Conservation (phyloP, 2,888 invertebrate species). For the Xylocampa areola region DNA sequence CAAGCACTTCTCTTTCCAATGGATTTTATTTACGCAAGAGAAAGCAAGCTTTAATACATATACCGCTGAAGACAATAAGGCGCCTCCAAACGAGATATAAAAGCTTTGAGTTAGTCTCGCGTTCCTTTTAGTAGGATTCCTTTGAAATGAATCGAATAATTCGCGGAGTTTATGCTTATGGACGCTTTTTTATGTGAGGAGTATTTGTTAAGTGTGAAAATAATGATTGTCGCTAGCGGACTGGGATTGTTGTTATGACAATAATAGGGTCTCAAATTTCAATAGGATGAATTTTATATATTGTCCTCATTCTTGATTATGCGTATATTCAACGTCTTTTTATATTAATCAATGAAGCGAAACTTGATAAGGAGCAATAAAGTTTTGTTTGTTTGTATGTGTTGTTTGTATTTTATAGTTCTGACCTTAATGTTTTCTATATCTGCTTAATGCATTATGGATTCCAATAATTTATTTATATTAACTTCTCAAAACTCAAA, state of each 20-base stretch:
- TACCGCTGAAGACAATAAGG: conserved; percentile 88
- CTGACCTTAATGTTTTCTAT: conserved; percentile 40
- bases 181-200: conserved; percentile 78
- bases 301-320: conserved; percentile 37
- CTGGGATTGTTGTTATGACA: conserved; percentile 61
- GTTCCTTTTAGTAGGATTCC: conserved; percentile 87
- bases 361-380: conserved; percentile 48
- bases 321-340: conserved; percentile 39
- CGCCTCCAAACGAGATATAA: conserved; percentile 88
- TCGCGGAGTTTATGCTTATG: conserved; percentile 84
- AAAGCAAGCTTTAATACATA: conserved; percentile 89
- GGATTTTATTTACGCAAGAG: conserved; percentile 89
- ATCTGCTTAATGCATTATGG: conserved; percentile 13
- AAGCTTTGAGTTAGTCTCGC: conserved; percentile 89
- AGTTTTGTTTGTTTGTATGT: conserved; percentile 51
- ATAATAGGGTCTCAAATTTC: conserved; percentile 61
- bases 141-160: conserved; percentile 90
- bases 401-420: conserved; percentile 11
- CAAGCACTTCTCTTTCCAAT: conserved; percentile 84
- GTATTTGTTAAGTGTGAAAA: conserved; percentile 79
- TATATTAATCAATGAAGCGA: conserved; percentile 57
- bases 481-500: not conserved
- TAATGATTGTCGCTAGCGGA: conserved; percentile 71
- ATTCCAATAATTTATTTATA: conserved; percentile 13
- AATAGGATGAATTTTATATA: conserved; percentile 57